phyloP scores from a whole-genome alignment of 1,140 invertebrate species.

The Leptestheria dahalacensis region DNA sequence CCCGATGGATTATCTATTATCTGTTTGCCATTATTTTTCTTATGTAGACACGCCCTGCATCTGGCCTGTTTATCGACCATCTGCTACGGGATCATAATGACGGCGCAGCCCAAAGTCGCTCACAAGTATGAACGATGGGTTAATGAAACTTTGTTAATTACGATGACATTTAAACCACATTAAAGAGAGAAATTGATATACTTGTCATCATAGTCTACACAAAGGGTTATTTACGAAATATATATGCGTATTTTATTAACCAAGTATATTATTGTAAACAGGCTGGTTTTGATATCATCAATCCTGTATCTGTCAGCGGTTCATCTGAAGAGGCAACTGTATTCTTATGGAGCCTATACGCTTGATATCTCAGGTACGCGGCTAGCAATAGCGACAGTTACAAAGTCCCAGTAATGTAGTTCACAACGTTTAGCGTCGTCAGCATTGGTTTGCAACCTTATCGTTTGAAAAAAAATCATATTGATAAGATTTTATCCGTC shows the following conservation, averaged over 20 bases:
- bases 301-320: conserved; percentile 68
- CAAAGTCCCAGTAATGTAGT: too few species aligned
- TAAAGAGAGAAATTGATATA: too few species aligned
- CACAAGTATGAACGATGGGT: conserved; percentile 45
- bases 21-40: conserved; percentile 11
- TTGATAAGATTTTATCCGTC: conserved; percentile 9
- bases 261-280: too few species aligned
- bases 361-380: conserved; percentile 86
- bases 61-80: conserved; percentile 52
- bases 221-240: too few species aligned
- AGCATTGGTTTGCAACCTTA: conserved; percentile 8
- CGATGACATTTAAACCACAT: too few species aligned
- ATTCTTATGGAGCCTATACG: conserved; percentile 73
- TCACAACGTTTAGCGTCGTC: too few species aligned
- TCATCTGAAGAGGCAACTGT: conserved; percentile 71
- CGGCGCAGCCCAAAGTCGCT: conserved; percentile 40
- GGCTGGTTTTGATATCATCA: conserved; percentile 53
- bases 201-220: too few species aligned
- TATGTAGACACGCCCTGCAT: conserved; percentile 53
- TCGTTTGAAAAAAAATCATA: not conserved
- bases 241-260: too few species aligned
- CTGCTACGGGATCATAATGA: conserved; percentile 53
- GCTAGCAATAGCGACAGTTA: too few species aligned
- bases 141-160: too few species aligned
- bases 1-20: too few species aligned